Conservation (phyloP, 1,140 invertebrate genomes). For the Drosophila lacertosa region DNA sequence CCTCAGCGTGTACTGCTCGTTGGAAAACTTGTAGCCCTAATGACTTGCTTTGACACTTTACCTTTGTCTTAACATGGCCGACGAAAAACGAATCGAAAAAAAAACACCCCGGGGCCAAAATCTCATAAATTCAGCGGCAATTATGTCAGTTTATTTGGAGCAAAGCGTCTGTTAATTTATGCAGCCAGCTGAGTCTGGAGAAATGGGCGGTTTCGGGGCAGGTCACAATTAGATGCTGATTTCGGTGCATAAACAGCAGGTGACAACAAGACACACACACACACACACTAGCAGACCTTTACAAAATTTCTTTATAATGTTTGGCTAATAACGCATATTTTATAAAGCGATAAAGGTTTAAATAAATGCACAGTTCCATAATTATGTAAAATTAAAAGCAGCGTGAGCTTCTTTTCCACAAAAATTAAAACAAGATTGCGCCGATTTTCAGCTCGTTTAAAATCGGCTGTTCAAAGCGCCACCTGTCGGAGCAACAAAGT, state of each 20-base stretch:
- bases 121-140: constrained; percentile 75
- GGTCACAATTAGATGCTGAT: constrained; percentile 78
- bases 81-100: constrained; percentile 28
- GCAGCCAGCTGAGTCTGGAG: constrained; percentile 33
- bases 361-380: constrained; percentile 35
- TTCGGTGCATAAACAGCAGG: constrained; percentile 76
- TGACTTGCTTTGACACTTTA: constrained; percentile 82
- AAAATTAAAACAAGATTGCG: constrained; percentile 26
- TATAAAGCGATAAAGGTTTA: constrained; percentile 50
- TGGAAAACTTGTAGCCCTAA: constrained; percentile 59
- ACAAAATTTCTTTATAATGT: constrained; percentile 56
- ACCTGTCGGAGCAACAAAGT: background rate
- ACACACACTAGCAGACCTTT: background rate
- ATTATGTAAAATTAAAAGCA: constrained; percentile 42
- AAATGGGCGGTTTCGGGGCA: constrained; percentile 64
- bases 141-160: constrained; percentile 83
- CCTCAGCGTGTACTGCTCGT: constrained; percentile 22
- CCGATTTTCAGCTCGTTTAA: constrained; percentile 23
- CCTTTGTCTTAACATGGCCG: constrained; percentile 70
- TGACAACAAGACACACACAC: constrained; percentile 69
- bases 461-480: constrained; percentile 20
- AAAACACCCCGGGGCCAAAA: constrained; percentile 24
- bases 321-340: constrained; percentile 68
- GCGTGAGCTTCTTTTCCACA: constrained; percentile 24
- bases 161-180: constrained; percentile 78